These are phyloP conservation scores for Saccopteryx leptura DNA, from an alignment of 2,113 vertebrate genomes.

Conservation along the genomic window DNA sequence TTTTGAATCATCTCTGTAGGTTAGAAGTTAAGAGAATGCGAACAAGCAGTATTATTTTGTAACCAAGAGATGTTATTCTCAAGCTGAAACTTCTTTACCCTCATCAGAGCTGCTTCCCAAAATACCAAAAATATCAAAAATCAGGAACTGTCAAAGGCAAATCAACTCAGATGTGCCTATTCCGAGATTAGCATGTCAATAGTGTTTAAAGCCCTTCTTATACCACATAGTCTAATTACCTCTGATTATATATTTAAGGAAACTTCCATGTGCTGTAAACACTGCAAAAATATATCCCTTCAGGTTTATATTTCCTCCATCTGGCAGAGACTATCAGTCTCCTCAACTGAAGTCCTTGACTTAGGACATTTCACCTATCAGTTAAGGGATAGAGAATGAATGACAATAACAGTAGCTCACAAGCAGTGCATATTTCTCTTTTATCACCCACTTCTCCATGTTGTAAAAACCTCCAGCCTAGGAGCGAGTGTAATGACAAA, in stretches of 20 bases:
- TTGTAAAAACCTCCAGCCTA: neutral
- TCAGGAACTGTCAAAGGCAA: constrained; percentile 83
- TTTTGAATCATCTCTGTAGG: constrained; percentile 8
- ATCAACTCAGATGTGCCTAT: constrained; percentile 81
- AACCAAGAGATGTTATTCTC: constrained; percentile 71
- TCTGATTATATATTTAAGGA: constrained; percentile 85
- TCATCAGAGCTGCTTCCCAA: constrained; percentile 82
- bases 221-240: constrained; percentile 79
- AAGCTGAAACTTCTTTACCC: constrained; percentile 75
- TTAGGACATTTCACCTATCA: neutral
- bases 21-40: constrained; percentile 57
- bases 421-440: neutral
- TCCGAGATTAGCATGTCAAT: constrained; percentile 83
- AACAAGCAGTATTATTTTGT: constrained; percentile 75
- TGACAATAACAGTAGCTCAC: neutral
- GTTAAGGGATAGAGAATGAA: constrained; percentile 11
- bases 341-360: constrained; percentile 71
- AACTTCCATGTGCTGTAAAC: constrained; percentile 81
- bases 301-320: constrained; percentile 69
- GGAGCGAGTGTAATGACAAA: neutral
- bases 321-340: constrained; percentile 60
- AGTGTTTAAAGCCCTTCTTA: constrained; percentile 78
- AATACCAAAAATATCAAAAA: constrained; percentile 84
- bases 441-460: neutral
- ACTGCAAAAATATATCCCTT: constrained; percentile 79